Evolutionary conservation across 2,113 vertebrate species (phyloP).

Genomic region (Cheirogaleus medius): DNA sequence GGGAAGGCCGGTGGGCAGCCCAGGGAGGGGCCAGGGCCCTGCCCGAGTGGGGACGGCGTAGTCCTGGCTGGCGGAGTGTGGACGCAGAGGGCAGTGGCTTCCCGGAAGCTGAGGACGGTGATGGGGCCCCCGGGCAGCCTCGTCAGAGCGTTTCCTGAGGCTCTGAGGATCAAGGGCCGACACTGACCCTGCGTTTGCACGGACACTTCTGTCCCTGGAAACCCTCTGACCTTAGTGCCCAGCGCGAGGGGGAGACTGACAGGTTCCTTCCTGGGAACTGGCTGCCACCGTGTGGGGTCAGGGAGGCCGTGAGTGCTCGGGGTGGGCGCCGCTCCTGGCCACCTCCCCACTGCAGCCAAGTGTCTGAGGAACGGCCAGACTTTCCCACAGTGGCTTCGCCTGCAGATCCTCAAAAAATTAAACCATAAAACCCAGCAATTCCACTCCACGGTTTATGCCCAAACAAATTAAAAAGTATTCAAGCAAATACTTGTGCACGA

Average conservation of each 20-base stretch:
- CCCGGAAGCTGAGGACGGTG: background rate
- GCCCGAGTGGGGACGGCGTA: fast-evolving
- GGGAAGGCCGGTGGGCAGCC: background rate
- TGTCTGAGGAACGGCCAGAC: too few species aligned
- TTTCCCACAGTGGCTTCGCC: too few species aligned
- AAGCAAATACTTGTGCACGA: background rate
- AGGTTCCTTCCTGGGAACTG: background rate
- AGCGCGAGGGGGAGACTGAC: background rate
- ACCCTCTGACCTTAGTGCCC: background rate
- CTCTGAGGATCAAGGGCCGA: conserved; percentile 50
- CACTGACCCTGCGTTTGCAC: background rate
- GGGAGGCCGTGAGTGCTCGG: fast-evolving
- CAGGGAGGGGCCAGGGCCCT: fast-evolving
- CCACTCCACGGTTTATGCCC: background rate
- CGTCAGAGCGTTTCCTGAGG: conserved; percentile 2
- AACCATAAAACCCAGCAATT: background rate
- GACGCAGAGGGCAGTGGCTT: fast-evolving
- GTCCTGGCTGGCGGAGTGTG: background rate
- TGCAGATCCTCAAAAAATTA: too few species aligned
- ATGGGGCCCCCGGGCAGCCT: background rate
- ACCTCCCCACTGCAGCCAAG: background rate
- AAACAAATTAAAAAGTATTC: background rate
- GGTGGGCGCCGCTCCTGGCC: background rate
- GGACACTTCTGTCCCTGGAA: background rate
- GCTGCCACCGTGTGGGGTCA: too few species aligned